Percentiles rank a stretch among this genome's conserved stretches.
Conservation (phyloP, 2,797 vertebrate species). For the Sternotherus odoratus region DNA sequence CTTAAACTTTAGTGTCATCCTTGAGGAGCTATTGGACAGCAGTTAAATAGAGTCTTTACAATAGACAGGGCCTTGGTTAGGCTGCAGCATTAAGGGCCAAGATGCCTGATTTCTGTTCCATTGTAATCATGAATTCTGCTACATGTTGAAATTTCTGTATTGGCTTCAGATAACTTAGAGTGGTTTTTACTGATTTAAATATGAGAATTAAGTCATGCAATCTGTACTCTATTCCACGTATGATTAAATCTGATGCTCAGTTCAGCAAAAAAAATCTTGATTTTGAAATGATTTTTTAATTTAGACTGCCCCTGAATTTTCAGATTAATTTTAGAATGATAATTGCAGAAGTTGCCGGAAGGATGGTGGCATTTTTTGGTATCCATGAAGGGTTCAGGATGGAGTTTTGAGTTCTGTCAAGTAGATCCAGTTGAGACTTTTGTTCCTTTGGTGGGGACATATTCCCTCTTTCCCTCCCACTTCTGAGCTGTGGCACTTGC, state of each 20-base stretch:
- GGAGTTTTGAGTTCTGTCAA: not conserved
- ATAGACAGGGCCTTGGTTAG: not conserved
- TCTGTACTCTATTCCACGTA: not conserved
- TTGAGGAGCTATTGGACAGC: not conserved
- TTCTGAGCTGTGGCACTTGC: not conserved
- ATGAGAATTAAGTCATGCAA: not conserved
- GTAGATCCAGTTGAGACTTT: not conserved
- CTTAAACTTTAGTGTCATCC: not conserved
- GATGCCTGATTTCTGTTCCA: not conserved
- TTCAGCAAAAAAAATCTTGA: not conserved
- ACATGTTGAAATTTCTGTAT: not conserved
- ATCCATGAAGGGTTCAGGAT: not conserved
- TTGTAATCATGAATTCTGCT: not conserved
- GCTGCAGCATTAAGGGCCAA: not conserved
- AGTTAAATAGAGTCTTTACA: not conserved
- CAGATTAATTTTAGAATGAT: not conserved
- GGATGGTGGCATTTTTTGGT: not conserved
- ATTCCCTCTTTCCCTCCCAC: not conserved
- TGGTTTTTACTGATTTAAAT: not conserved
- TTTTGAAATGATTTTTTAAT: not conserved
- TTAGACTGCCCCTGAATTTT: not conserved
- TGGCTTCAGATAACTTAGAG: not conserved
- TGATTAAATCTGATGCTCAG: not conserved
- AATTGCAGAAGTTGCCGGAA: not conserved
- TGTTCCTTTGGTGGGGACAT: not conserved